A percentile compares a stretch with the other conserved stretches of the same genome.
These are phyloP conservation scores for Alauda arvensis DNA, from an alignment of 2,797 vertebrate genomes.

Conservation along the genomic window DNA sequence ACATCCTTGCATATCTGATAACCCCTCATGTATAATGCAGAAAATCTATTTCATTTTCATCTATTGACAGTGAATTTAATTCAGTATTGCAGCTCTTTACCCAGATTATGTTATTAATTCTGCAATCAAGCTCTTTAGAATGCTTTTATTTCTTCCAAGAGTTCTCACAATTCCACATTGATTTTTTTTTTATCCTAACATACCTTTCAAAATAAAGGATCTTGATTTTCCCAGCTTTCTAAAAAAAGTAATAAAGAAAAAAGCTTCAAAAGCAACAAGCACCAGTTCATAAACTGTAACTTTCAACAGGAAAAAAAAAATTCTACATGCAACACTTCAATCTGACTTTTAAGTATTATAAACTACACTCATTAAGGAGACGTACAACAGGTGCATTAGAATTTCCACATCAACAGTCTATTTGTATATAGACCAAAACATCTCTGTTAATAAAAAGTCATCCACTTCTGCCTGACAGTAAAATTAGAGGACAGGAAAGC, in stretches of 20 bases:
- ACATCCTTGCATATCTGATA: conserved; percentile 72
- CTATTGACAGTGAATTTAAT: conserved; percentile 75
- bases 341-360: not conserved
- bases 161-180: conserved; percentile 60
- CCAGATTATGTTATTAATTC: conserved; percentile 73
- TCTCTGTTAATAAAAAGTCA: conserved; percentile 13
- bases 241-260: not conserved
- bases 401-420: conserved; percentile 21
- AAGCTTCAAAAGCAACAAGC: not conserved
- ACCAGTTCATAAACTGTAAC: not conserved
- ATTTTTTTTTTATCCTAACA: conserved; percentile 41
- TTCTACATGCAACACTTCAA: conserved; percentile 13
- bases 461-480: conserved; percentile 18
- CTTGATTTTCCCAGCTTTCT: conserved; percentile 44
- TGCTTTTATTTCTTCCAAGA: conserved; percentile 57
- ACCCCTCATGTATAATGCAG: conserved; percentile 76
- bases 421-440: conserved; percentile 25
- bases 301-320: not conserved
- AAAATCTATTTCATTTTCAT: conserved; percentile 74
- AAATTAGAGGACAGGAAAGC: conserved; percentile 31
- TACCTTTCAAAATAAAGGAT: conserved; percentile 56
- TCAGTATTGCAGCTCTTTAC: conserved; percentile 65
- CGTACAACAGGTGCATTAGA: conserved; percentile 29
- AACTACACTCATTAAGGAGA: not conserved
- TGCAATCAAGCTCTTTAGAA: conserved; percentile 71